phyloP scores from a whole-genome alignment of 2,113 vertebrate species.

The Etheostoma cragini region DNA sequence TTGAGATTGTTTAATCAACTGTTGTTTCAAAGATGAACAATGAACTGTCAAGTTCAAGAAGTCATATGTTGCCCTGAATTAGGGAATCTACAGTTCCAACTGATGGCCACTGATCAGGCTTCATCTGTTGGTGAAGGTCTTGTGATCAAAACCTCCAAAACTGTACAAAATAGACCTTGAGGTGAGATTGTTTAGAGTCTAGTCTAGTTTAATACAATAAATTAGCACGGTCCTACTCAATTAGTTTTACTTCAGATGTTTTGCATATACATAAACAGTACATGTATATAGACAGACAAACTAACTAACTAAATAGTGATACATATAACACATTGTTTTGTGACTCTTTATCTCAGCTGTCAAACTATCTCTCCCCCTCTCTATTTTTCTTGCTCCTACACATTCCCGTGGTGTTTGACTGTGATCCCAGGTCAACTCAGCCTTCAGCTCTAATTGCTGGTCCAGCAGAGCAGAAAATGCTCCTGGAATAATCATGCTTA shows the following conservation, averaged over 20 bases:
- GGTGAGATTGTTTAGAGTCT: not conserved
- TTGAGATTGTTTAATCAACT: not conserved
- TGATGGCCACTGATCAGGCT: not conserved
- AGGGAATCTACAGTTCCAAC: not conserved
- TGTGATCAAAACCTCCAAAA: not conserved
- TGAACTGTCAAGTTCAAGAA: not conserved
- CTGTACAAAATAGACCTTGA: not conserved
- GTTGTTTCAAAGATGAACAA: not conserved
- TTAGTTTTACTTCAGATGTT: not conserved
- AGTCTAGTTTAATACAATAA: not conserved
- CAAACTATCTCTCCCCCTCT: not conserved
- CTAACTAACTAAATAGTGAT: no score
- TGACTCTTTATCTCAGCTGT: slow-evolving; percentile 23
- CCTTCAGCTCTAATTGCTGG: slow-evolving; percentile 59
- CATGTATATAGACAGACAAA: slow-evolving; percentile 5
- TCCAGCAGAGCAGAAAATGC: slow-evolving; percentile 64
- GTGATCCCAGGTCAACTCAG: slow-evolving; percentile 63
- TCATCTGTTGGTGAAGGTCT: not conserved
- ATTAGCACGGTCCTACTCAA: no score
- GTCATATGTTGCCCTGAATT: not conserved
- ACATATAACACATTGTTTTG: not conserved
- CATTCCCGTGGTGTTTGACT: slow-evolving; percentile 42
- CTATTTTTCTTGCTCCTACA: slow-evolving; percentile 28
- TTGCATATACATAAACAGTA: slow-evolving; percentile 9
- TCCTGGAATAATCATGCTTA: slow-evolving; percentile 41